Conservation (phyloP, 2,797 vertebrate species). For the Premnoplex brunnescens region DNA sequence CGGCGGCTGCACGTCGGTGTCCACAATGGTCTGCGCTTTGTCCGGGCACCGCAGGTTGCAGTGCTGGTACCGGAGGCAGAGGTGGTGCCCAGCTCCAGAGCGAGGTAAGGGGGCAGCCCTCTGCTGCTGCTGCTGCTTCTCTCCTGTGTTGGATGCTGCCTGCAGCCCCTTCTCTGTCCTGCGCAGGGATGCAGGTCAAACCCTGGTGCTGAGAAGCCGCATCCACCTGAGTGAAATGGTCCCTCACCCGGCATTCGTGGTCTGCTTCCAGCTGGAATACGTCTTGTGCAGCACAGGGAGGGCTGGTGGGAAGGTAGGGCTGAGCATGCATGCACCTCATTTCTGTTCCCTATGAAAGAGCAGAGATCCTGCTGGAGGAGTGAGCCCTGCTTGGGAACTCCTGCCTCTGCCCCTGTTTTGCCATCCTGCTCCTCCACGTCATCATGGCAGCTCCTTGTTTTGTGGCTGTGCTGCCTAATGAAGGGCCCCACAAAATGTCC, state of each 20-base stretch:
- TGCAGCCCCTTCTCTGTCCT: fast-evolving
- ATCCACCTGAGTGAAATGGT: constrained; percentile 86
- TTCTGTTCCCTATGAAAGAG: background rate
- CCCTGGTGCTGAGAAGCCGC: constrained; percentile 84
- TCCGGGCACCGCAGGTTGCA: constrained; percentile 87
- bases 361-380: background rate
- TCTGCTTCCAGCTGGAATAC: constrained; percentile 91
- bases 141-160: fast-evolving
- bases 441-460: fast-evolving
- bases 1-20: constrained; percentile 88
- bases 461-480: fast-evolving
- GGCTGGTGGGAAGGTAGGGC: constrained; percentile 80
- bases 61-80: constrained; percentile 80
- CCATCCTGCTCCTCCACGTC: fast-evolving
- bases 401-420: background rate
- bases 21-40: constrained; percentile 90
- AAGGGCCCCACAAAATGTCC: background rate
- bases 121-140: fast-evolving
- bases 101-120: constrained; percentile 70
- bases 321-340: fast-evolving
- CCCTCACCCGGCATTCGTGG: constrained; percentile 76
- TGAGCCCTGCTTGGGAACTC: background rate
- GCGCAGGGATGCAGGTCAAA: constrained; percentile 60
- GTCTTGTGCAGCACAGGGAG: constrained; percentile 80
- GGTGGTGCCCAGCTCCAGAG: background rate